A percentile compares a stretch with the other conserved stretches of the same genome.
These are phyloP conservation scores for Hippopotamus amphibius DNA, from an alignment of 2,113 vertebrate genomes.

Conservation along the genomic window DNA sequence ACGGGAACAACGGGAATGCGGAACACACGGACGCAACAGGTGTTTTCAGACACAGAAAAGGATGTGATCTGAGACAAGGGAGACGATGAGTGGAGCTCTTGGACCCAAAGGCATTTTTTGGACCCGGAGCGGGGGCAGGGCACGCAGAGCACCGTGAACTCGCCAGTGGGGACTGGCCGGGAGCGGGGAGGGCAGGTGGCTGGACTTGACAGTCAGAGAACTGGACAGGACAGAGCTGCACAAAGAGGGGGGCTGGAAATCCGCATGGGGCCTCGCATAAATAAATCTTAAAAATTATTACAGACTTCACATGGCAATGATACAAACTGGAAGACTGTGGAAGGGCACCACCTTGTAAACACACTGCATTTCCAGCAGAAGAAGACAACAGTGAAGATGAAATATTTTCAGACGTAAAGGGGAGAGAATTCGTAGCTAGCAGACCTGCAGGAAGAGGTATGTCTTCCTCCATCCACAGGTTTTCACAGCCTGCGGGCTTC, in stretches of 20 bases:
- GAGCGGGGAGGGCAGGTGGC: background rate
- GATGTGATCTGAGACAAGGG: too few species aligned
- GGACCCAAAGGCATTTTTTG: background rate
- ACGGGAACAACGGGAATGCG: background rate
- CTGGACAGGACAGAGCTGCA: background rate
- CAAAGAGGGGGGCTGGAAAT: background rate
- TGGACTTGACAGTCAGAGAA: background rate
- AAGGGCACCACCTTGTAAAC: background rate
- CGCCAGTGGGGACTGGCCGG: too few species aligned
- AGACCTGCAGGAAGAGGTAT: background rate
- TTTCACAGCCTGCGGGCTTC: background rate
- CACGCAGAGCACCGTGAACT: background rate
- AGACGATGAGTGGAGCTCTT: background rate
- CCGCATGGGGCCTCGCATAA: fast-evolving
- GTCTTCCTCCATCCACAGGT: background rate
- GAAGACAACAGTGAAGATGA: background rate
- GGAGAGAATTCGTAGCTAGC: background rate
- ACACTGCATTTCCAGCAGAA: background rate
- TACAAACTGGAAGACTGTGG: background rate
- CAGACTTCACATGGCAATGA: background rate
- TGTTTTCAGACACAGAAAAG: background rate
- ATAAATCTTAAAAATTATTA: too few species aligned
- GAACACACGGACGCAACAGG: too few species aligned
- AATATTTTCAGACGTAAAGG: background rate
- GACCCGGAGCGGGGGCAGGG: background rate